A percentile compares a stretch with the other conserved stretches of the same genome.
Conservation (phyloP, 1,140 invertebrate species). For the Eriosoma lanigerum region DNA sequence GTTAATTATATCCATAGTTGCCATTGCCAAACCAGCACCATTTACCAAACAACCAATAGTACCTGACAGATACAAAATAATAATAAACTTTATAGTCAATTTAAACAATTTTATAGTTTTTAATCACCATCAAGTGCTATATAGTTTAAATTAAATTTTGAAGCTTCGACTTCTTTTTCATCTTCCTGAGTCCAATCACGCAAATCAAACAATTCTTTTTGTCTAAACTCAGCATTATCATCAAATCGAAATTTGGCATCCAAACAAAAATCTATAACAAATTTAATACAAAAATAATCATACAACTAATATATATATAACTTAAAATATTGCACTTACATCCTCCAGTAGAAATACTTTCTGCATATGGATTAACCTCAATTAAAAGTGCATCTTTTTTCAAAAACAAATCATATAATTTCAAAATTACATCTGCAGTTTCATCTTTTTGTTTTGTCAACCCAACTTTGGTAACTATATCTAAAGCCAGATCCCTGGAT, state of each 20-base stretch:
- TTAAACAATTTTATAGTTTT: too few species aligned
- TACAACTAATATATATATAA: not conserved
- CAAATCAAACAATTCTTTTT: slow-evolving; percentile 84
- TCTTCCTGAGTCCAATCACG: slow-evolving; percentile 93
- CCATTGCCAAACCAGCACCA: slow-evolving; percentile 97
- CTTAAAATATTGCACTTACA: slow-evolving; percentile 57
- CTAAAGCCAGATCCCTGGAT: slow-evolving; percentile 72
- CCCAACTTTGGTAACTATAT: slow-evolving; percentile 78
- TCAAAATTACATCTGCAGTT: slow-evolving; percentile 79
- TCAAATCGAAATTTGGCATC: slow-evolving; percentile 96
- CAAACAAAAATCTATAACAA: slow-evolving; percentile 80
- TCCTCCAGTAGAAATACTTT: slow-evolving; percentile 77
- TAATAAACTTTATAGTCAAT: too few species aligned
- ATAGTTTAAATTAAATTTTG: slow-evolving; percentile 92
- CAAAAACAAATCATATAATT: slow-evolving; percentile 86
- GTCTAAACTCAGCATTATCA: slow-evolving; percentile 92
- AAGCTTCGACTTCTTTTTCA: slow-evolving; percentile 88
- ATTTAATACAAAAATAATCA: not conserved
- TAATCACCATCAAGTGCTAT: slow-evolving; percentile 92
- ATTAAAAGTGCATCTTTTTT: slow-evolving; percentile 90
- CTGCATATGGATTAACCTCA: slow-evolving; percentile 96
- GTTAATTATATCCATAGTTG: slow-evolving; percentile 98
- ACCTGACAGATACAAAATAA: slow-evolving; percentile 54
- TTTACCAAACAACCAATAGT: slow-evolving; percentile 73
- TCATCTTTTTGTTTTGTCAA: slow-evolving; percentile 72